phyloP scores from a whole-genome alignment of 2,888 invertebrate genomes.

The Patella caerulea region DNA sequence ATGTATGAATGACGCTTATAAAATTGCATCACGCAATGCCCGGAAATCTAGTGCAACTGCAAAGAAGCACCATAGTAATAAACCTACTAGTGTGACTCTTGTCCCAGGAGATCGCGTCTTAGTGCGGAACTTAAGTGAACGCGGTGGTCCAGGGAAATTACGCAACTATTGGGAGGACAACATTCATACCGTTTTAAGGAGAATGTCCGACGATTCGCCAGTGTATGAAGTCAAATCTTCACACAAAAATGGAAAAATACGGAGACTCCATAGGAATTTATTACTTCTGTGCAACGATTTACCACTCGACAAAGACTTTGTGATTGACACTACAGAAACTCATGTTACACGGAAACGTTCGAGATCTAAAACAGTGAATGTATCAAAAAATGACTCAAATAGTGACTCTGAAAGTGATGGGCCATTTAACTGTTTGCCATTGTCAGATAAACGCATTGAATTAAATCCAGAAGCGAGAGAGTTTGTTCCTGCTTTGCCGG shows the following conservation, averaged over 20 bases:
- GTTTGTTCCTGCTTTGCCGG: too few species aligned
- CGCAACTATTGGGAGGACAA: not conserved
- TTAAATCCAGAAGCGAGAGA: too few species aligned
- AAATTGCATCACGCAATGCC: not conserved
- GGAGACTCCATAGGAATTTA: not conserved
- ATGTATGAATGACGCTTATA: not conserved
- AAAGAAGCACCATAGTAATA: not conserved
- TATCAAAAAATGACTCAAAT: too few species aligned
- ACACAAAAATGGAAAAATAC: not conserved
- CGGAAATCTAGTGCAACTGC: not conserved
- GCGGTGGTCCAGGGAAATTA: not conserved
- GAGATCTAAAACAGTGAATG: too few species aligned
- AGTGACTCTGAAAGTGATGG: too few species aligned
- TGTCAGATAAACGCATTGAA: too few species aligned
- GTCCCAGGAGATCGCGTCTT: not conserved
- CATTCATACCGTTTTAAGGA: not conserved
- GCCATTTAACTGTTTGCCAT: too few species aligned
- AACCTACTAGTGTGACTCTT: not conserved
- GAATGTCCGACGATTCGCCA: not conserved
- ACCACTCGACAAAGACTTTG: not conserved
- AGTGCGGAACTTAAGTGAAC: not conserved
- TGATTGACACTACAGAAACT: too few species aligned
- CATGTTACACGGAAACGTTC: too few species aligned
- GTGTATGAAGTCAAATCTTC: not conserved
- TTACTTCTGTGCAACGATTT: conserved; percentile 1